phyloP scores from a whole-genome alignment of 1,140 invertebrate species.

The Musca domestica region DNA sequence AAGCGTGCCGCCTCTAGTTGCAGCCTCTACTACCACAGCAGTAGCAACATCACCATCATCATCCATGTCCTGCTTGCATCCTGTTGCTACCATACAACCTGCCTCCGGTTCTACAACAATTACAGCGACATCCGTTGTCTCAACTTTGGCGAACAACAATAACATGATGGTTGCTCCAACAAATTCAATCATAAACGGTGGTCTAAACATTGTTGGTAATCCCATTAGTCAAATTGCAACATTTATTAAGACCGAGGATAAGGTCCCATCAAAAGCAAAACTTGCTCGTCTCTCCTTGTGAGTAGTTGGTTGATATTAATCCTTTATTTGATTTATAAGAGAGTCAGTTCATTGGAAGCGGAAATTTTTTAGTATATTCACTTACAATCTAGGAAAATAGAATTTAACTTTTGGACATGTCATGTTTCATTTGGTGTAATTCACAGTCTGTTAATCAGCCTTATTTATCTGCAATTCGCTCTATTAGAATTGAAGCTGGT shows the following conservation, averaged over 20 bases:
- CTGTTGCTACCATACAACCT: neutral
- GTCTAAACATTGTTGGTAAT: constrained; percentile 12
- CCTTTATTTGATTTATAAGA: constrained; percentile 26
- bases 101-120: neutral
- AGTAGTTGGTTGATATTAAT: constrained; percentile 54
- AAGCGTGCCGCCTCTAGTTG: neutral
- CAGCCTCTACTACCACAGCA: constrained; percentile 10
- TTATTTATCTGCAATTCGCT: no score
- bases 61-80: neutral
- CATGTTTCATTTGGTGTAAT: no score
- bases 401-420: no score
- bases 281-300: constrained; percentile 54
- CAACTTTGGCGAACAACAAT: constrained; percentile 20
- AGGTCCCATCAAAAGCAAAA: constrained; percentile 49
- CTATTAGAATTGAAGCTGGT: no score
- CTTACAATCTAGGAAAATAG: no score
- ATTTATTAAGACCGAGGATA: constrained; percentile 38
- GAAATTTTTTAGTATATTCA: no score
- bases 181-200: neutral
- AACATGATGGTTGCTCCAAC: constrained; percentile 5
- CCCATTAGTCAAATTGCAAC: constrained; percentile 7
- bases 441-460: no score
- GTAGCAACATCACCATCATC: neutral
- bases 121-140: neutral
- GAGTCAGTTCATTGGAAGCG: no score